A percentile compares a stretch with the other conserved stretches of the same genome.
Evolutionary conservation across 2,888 invertebrate species (phyloP).

Genomic region (Patella depressa): DNA sequence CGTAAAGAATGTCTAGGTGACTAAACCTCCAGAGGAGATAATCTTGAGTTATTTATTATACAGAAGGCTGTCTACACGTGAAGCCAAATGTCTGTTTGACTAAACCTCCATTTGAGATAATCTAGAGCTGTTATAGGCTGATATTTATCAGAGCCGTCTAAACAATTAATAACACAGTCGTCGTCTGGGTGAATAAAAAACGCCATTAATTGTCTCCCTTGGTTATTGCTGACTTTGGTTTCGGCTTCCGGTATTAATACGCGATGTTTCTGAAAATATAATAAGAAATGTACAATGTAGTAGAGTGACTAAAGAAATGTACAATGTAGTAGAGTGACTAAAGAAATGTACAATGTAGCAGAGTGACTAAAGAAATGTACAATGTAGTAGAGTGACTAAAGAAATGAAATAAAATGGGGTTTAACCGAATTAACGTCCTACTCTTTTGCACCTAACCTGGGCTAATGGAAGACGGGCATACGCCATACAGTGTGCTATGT

Average conservation of each 20-base stretch:
- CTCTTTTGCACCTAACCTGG: too few relatives aligned
- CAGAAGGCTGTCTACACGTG: too few relatives aligned
- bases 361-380: background rate
- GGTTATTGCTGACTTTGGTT: background rate
- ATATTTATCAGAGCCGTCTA: slow-evolving; percentile 46
- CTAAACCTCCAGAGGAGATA: slow-evolving; percentile 9
- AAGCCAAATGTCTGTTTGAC: slow-evolving; percentile 13
- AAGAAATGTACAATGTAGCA: background rate
- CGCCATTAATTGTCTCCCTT: slow-evolving; percentile 41
- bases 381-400: background rate
- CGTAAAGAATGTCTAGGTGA: background rate
- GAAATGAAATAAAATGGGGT: background rate
- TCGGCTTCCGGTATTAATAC: slow-evolving; percentile 44
- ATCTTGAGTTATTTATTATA: too few relatives aligned
- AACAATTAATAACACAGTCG: slow-evolving; percentile 41
- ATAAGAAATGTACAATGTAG: background rate
- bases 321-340: background rate
- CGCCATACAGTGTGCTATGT: too few relatives aligned
- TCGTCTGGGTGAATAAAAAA: slow-evolving; percentile 52
- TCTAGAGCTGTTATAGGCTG: slow-evolving; percentile 38
- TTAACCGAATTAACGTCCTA: too few relatives aligned
- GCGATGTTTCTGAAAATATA: slow-evolving; percentile 44
- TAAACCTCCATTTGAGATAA: slow-evolving; percentile 29
- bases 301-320: background rate
- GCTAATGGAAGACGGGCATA: too few relatives aligned